Evolutionary conservation across 2,797 vertebrate species (phyloP), one percentile per base, ranked within the genome.

Genomic region (Ispidina lecontei): DNA sequence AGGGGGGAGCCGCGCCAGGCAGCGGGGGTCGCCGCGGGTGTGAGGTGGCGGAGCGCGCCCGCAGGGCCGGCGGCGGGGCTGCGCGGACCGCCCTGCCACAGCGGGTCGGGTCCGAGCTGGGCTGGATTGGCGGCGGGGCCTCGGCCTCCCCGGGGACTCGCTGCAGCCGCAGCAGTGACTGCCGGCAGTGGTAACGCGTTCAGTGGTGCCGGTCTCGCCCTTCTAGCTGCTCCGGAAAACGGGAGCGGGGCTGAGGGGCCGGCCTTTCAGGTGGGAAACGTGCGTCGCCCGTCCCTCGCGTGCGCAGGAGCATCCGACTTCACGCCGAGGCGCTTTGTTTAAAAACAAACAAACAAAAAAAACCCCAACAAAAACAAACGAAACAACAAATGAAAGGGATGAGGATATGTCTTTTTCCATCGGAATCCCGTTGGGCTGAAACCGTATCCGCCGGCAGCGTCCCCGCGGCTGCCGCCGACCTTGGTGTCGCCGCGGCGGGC

Each of bases 11-110:
- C 5, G 33, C 9, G 3, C 7, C 11, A 0, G 64, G 74, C 26
- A 5, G 43, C 37, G 37, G 68, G 68, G 71, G 72, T 58, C 28
- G 41, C 15, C 5, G 33, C 3, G 49, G 56, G 56, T 35, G 37
- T 6, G 31, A 22, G 41, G 47, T 4, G 43, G 1, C 0, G 28
- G 39, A 7, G 5, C 0, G 12, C 3, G 67, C 29, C 4, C 6
- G 25, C 14, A 49, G 25, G 47, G 47, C 47, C 47, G 47, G 47
- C 4, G 6, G 16, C 9, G 9, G 33, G 20, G 49, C 3, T 5
- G 52, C 7, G 46, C 1, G 16, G 21, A 2, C 14, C 7, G 1
- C 3, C 1, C 33, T 15, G 20, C 6, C 1, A 7, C 4, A 47
- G 7, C 3, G 23, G 37, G 68, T 7, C 4, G 16, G 21, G 51